Base-by-base conservation (phyloP, 2,797 vertebrate species). In the Threskiornis aethiopicus region DNA sequence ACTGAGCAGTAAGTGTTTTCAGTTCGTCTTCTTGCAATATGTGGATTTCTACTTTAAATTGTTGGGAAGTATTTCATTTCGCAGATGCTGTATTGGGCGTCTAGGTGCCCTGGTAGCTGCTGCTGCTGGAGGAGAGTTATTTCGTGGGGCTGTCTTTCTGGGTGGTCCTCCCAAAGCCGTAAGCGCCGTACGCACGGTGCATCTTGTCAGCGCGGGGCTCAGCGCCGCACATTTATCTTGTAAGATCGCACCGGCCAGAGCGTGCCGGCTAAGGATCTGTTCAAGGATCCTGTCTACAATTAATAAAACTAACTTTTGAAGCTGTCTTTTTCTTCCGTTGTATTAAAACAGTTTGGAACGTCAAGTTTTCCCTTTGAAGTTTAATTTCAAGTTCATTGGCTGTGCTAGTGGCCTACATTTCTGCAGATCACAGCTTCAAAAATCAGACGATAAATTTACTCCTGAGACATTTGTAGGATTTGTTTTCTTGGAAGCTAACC, bases 371-470 rank as follows among this genome's bases (percentile, higher is more conserved):
- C 61, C 84, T 94, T 86, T 88, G 89, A 95, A 92, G 67, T 85
- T 92, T 46, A 49, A 77, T 89, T 93, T 87, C 49, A 37, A 83
- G 75, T 77, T 94, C 42, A 33, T 58, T 0, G 1, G 46, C 86
- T 93, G 79, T 88, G 64, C 80, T 75, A 84, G 57, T 84, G 62
- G 71, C 80, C 81, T 87, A 35, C 81, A 2, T 92, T 87, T 77
- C 87, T 89, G 42, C 65, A 71, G 87, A 83, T 95, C 91, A 52
- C 65, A 75, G 69, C 75, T 84, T 82, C 39, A 67, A 78, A 95
- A 95, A 61, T 22, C 67, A 86, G 73, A 57, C 29, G 46, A 91
- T 93, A 90, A 81, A 96, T 87, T 96, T 86, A 81, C 95, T 97
- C 92, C 84, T 25, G 91, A 96, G 88, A 94, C 10, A 2, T 49